Base-by-base conservation (phyloP, 2,888 invertebrate species). In the Dicyrtomina minuta region DNA sequence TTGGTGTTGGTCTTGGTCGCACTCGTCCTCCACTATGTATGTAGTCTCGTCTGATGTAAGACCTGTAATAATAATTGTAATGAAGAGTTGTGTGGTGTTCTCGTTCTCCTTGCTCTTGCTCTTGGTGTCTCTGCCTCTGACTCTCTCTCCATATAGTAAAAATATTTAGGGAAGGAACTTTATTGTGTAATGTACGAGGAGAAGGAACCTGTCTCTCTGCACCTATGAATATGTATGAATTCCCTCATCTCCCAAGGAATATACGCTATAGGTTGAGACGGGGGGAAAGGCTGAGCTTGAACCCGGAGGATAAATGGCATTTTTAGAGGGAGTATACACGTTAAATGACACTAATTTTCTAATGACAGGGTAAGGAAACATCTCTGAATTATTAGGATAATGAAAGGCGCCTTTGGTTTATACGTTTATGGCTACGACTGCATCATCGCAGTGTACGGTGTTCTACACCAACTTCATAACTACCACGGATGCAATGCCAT, bases 291-390 rank as follows among this genome's bases (percentile, higher is more conserved):
- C 8, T 33, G 33, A 33, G 33, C 33, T n/a, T 33, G 33, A 33
- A 33, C 58, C 58, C 39, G 27, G 58, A 41, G 58, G 58, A 58
- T 58, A 58, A 58, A 41, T 58, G 39, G 58, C 33, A 58, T 26
- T 64, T 64, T 33, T 64, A 27, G 49, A 51, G 26, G 60, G 68
- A 59, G 61, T 62, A 67, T 17, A 62, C 62, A 68, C 46, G 68
- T 68, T 75, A 75, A 77, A 77, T 77, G 77, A 77, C 75, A 77
- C 75, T 77, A 77, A 77, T 77, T 75, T 77, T 72, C 74, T 75
- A 74, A 75, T 77, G 74, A 77, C 75, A 73, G 72, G 74, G 70
- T 74, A 71, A 68, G 70, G 70, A 51, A 51, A 69, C 46, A 46
- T 69, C 64, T 61, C 64, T 53, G 67, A 70, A 61, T 70, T 66